A percentile compares a stretch with the other conserved stretches of the same genome.
Conservation (phyloP, 53 echinoderm and acorn worm species). For the Luidia sarsii region DNA sequence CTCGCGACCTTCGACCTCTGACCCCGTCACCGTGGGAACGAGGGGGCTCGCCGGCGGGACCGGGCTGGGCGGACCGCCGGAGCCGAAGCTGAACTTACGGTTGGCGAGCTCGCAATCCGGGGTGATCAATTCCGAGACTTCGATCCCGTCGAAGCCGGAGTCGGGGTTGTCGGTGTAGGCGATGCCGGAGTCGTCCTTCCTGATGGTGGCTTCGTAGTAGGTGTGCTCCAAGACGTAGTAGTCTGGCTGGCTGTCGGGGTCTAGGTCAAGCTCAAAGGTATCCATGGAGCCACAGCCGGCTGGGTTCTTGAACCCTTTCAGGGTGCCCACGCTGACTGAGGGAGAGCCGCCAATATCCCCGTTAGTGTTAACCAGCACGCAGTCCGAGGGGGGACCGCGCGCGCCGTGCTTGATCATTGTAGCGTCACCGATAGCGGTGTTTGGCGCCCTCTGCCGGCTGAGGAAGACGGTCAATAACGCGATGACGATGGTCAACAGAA, state of each 20-base stretch:
- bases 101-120: slow-evolving; percentile 30
- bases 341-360: slow-evolving; percentile 11
- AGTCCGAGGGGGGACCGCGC: slow-evolving; percentile 16
- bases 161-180: slow-evolving; percentile 6
- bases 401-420: neutral
- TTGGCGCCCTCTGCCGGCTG: slow-evolving; percentile 25
- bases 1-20: slow-evolving; percentile 16
- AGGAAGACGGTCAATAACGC: slow-evolving; percentile 31
- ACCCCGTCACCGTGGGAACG: neutral
- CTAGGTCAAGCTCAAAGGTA: slow-evolving; percentile 29
- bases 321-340: slow-evolving; percentile 24
- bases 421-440: neutral
- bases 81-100: slow-evolving; percentile 38
- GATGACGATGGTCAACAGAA: slow-evolving; percentile 21
- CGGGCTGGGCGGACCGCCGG: slow-evolving; percentile 12
- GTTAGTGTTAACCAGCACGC: neutral
- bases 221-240: slow-evolving; percentile 33
- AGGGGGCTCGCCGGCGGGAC: neutral
- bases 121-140: slow-evolving; percentile 33
- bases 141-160: slow-evolving; percentile 44
- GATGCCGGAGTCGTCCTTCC: neutral
- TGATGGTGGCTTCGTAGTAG: slow-evolving; percentile 21
- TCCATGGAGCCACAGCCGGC: slow-evolving; percentile 40
- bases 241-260: slow-evolving; percentile 30
- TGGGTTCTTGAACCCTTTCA: slow-evolving; percentile 44